Evolutionary conservation across 1,140 invertebrate species (phyloP).

Genomic region (Panagrolaimus sp.): DNA sequence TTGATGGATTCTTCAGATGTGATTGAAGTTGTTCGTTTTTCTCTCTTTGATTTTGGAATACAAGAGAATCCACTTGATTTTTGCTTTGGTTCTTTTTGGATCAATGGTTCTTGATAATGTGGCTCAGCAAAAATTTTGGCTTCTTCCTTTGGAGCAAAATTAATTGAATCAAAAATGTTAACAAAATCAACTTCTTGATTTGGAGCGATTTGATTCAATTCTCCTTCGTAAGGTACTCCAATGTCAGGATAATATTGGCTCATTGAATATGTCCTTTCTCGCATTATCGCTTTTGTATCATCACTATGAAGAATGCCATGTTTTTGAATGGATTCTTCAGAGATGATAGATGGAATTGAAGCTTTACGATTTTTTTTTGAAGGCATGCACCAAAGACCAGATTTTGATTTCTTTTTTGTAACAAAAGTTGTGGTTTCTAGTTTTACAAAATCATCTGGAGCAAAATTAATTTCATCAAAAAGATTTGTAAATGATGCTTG

Average conservation of each 20-base stretch:
- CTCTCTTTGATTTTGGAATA: too few relatives aligned
- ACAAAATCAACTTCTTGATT: background rate
- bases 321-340: slow-evolving; percentile 5
- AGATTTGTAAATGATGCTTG: slow-evolving; percentile 12
- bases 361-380: slow-evolving; percentile 4
- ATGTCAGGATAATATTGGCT: background rate
- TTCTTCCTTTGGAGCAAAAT: background rate
- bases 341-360: background rate
- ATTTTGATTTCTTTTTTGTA: too few relatives aligned
- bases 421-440: too few relatives aligned
- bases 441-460: background rate
- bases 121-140: background rate
- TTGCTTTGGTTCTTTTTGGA: background rate
- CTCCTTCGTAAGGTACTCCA: background rate
- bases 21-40: too few relatives aligned
- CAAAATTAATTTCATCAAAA: background rate
- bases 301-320: too few relatives aligned
- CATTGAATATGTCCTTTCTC: background rate
- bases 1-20: slow-evolving; percentile 2
- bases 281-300: too few relatives aligned
- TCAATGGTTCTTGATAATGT: background rate
- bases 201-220: background rate
- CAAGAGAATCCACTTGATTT: background rate
- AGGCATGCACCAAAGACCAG: background rate
- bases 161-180: slow-evolving; percentile 3